These are phyloP conservation scores for Fistularia commersonii DNA, from an alignment of 2,797 vertebrate species.

Conservation along the genomic window DNA sequence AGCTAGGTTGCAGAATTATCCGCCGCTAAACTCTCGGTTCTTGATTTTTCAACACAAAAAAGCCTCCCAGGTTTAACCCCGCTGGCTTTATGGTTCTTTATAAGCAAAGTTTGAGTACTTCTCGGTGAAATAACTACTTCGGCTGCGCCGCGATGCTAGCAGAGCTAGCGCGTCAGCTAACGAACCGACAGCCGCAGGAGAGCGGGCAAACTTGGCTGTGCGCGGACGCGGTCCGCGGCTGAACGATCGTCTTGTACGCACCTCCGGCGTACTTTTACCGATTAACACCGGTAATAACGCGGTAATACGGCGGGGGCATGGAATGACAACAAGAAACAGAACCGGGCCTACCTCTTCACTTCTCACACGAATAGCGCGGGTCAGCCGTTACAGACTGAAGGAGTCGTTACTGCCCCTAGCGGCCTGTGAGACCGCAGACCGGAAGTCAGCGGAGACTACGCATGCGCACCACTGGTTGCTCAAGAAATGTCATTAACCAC, in stretches of 20 bases:
- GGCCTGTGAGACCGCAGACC: conserved; percentile 1
- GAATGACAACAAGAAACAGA: too few species aligned
- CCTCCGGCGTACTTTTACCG: fast-evolving
- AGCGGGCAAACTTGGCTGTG: not conserved
- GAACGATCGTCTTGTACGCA: fast-evolving
- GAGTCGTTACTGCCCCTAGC: conserved; percentile 34
- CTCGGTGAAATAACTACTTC: too few species aligned
- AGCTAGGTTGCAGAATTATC: not conserved
- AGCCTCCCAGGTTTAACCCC: too few species aligned
- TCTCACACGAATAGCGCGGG: conserved; percentile 56
- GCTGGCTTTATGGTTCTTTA: too few species aligned
- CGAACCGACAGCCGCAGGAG: conserved; percentile 4
- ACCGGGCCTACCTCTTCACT: conserved; percentile 62
- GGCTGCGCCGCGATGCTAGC: not conserved
- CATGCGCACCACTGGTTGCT: conserved; percentile 15
- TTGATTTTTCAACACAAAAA: too few species aligned
- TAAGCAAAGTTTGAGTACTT: too few species aligned
- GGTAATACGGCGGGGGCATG: not conserved
- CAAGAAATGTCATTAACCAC: not conserved
- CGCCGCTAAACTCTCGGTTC: too few species aligned
- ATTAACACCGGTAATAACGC: fast-evolving
- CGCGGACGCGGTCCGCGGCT: not conserved
- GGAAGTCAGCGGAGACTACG: conserved; percentile 10
- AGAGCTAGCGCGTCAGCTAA: conserved; percentile 33
- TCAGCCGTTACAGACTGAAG: conserved; percentile 30